Evolutionary conservation across 2,888 invertebrate species (phyloP).

Genomic region (Limnephilus rhombicus): DNA sequence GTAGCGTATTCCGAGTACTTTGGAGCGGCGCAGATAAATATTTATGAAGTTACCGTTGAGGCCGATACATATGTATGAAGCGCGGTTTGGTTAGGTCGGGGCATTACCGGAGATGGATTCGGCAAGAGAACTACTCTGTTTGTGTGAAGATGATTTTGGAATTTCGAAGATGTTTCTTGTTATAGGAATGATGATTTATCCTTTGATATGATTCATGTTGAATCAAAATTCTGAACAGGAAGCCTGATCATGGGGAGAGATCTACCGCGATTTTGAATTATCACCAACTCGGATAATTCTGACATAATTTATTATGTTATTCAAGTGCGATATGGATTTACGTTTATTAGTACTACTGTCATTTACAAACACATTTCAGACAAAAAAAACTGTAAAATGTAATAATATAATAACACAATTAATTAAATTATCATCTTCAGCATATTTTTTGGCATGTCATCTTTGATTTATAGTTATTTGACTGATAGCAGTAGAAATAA

Average conservation of each 20-base stretch:
- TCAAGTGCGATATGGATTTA: not conserved
- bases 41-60: conserved; percentile 42
- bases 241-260: not conserved
- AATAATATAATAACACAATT: no score
- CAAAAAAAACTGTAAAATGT: not conserved
- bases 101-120: not conserved
- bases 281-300: not conserved
- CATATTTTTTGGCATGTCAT: no score
- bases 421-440: no score
- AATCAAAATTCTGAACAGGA: not conserved
- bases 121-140: not conserved
- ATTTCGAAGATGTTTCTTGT: not conserved
- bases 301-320: not conserved
- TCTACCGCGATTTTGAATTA: not conserved
- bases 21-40: conserved; percentile 47
- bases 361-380: not conserved
- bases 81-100: not conserved
- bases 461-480: no score
- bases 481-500: no score
- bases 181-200: not conserved
- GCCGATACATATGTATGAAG: conserved; percentile 40
- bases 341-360: not conserved
- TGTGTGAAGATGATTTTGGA: not conserved
- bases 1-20: not conserved
- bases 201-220: not conserved